Conservation (phyloP, 2,888 invertebrate species). For the Eurytoma californica region DNA sequence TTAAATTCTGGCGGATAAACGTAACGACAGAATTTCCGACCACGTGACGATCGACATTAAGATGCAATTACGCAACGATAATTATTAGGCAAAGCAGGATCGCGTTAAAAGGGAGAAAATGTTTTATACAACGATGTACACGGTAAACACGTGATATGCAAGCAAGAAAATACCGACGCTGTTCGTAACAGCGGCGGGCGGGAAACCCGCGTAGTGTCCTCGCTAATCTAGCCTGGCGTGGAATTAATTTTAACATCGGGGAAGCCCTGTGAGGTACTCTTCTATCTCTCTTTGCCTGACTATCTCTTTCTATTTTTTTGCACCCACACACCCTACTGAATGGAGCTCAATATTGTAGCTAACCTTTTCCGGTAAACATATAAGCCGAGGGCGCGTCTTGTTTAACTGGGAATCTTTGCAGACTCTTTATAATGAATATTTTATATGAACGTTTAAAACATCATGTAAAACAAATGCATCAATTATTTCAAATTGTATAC, state of each 20-base stretch:
- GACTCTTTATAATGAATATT: no score
- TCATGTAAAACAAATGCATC: no score
- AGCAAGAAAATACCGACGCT: no score
- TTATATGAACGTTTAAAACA: no score
- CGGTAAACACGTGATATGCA: background rate
- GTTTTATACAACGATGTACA: background rate
- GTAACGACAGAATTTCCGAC: no score
- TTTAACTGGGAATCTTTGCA: no score
- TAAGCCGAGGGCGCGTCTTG: no score
- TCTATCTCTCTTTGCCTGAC: background rate
- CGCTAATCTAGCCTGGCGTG: constrained; percentile 66
- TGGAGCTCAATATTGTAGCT: constrained; percentile 44
- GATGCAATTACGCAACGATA: no score
- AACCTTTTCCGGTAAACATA: constrained; percentile 60
- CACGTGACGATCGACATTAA: no score
- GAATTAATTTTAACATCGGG: constrained; percentile 70
- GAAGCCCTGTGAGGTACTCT: constrained; percentile 56
- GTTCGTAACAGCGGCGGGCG: constrained; percentile 47
- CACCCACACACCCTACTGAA: background rate
- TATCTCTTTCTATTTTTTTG: constrained; percentile 2
- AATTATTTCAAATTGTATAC: no score
- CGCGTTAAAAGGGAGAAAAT: background rate
- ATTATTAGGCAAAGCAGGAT: no score
- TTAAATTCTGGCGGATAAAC: no score
- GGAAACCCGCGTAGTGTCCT: constrained; percentile 67